A percentile compares a stretch with the other conserved stretches of the same genome.
Evolutionary conservation across 2,797 vertebrate species (phyloP).

Genomic region (Semotilus atromaculatus): DNA sequence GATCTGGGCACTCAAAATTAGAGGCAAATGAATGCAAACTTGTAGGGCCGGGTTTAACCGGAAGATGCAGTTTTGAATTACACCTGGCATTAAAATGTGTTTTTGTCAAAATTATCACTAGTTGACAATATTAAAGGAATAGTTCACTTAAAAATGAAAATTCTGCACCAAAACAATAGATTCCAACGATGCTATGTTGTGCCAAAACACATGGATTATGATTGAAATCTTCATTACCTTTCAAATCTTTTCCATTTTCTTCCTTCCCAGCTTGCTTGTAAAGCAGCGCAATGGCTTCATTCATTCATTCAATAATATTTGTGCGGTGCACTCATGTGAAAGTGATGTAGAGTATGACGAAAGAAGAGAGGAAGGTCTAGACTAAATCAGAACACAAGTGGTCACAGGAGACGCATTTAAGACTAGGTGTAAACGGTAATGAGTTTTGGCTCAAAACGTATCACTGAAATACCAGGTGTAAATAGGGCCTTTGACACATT

Average conservation of each 20-base stretch:
- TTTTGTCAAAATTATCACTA: not conserved
- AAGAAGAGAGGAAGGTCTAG: not conserved
- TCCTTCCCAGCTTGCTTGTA: not conserved
- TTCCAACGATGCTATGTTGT: not conserved
- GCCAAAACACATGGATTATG: not conserved
- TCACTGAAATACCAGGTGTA: not conserved
- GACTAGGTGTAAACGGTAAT: not conserved
- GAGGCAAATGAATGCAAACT: not conserved
- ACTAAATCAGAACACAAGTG: not conserved
- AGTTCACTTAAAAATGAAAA: too few species aligned
- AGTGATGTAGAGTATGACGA: not conserved
- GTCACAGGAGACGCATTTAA: not conserved
- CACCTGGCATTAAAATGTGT: not conserved
- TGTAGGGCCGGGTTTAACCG: fast-evolving
- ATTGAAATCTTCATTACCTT: not conserved
- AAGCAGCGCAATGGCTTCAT: not conserved
- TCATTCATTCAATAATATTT: not conserved
- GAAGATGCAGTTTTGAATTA: not conserved
- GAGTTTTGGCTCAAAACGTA: not conserved
- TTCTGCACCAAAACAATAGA: not conserved
- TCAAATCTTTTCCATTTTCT: not conserved
- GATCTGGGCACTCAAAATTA: not conserved
- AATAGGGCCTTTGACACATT: not conserved
- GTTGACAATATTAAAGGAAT: not conserved
- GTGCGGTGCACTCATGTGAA: not conserved